Base-by-base conservation (phyloP, 2,797 vertebrate species). In the Muscicapa striata region DNA sequence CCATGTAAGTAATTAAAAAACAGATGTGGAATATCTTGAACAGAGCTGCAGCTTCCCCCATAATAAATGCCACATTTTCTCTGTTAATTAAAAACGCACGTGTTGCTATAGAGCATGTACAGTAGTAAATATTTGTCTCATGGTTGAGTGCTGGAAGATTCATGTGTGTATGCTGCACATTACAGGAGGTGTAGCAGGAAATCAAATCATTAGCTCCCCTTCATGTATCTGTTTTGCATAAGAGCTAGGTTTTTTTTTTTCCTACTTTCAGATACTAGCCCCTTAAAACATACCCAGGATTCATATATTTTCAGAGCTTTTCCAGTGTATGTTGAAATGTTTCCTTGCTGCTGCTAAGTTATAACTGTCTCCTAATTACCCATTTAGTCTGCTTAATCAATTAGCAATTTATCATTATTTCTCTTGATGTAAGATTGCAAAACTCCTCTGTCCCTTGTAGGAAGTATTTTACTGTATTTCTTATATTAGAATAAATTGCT, bases 1-100 rank as follows among this genome's bases (percentile, higher is more conserved):
- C 67, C 59, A 86, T 81, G 95, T 95, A 93, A 95, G 95, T 97
- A 97, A 98, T 98, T 98, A 97, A 95, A 97, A 97, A 96, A 92
- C 76, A 94, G 77, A 95, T 81, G 89, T 84, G 92, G 80, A 95
- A 70, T 95, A 87, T 84, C 64, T 91, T 57, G 72, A 89, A 41
- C 87, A 58, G 16, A 74, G 54, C 81, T 87, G 66, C 32, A 62
- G 70, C 89, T 91, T 88, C 82, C 67, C 46, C 16, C 67, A 26
- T 83, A 46, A 89, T 77, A 91, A 95, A 93, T 91, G 89, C 57
- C 69, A 76, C 51, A 48, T 90, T 91, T 94, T 95, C 78, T 85
- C 83, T 7, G 6, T 83, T 84, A 87, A 88, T 96, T 92, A 89
- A 82, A 93, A 91, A 88, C 64, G 54, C 69, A 64, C n/a, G 0